Conservation (phyloP, 2,113 vertebrate species). For the Myrmecobius fasciatus region DNA sequence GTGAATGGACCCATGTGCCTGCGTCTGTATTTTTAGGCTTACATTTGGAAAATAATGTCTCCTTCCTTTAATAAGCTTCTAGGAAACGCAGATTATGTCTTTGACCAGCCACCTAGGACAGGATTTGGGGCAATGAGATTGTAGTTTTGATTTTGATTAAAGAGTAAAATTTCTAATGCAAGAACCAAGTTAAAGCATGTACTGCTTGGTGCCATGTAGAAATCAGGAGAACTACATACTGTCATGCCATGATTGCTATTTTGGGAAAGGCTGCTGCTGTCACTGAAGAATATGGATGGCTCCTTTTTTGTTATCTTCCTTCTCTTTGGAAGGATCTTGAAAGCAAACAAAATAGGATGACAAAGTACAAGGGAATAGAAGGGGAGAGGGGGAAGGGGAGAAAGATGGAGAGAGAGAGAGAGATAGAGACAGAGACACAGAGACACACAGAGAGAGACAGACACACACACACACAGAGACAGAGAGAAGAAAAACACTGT, state of each 20-base stretch:
- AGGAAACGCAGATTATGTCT: neutral
- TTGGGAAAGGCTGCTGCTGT: neutral
- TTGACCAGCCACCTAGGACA: neutral
- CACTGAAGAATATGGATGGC: neutral
- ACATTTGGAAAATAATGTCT: neutral
- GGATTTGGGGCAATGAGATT: neutral
- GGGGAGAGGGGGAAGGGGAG: neutral
- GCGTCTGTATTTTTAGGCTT: neutral
- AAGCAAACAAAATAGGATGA: neutral
- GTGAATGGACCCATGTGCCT: neutral
- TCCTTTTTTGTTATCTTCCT: constrained; percentile 10
- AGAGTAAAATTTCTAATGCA: neutral
- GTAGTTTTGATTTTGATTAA: no score
- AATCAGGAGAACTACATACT: neutral
- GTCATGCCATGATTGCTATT: neutral
- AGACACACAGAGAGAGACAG: neutral
- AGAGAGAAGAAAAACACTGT: constrained; percentile 33
- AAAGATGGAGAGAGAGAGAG: neutral
- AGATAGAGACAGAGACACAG: constrained; percentile 34
- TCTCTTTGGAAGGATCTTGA: constrained; percentile 52
- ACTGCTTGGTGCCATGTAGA: no score
- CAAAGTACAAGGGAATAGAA: neutral
- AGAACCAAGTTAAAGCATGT: neutral
- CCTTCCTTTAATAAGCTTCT: constrained; percentile 19
- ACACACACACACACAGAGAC: constrained; percentile 36